phyloP scores from a whole-genome alignment of 2,113 vertebrate species.

The Apus apus region DNA sequence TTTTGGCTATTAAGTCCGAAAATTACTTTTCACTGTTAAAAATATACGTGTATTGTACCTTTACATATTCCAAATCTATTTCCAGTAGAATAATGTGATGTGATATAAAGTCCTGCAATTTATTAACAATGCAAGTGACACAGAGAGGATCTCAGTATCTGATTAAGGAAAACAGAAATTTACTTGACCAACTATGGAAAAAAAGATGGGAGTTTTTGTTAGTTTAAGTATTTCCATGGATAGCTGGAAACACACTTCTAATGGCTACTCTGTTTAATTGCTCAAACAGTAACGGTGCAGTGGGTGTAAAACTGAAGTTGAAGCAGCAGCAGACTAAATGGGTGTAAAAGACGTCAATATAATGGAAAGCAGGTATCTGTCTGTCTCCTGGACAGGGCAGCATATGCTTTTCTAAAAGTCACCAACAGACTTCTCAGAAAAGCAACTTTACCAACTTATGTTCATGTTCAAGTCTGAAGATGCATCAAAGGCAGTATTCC shows the following conservation, averaged over 20 bases:
- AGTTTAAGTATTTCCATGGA: conserved; percentile 9
- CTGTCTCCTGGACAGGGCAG: not conserved
- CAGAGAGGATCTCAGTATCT: conserved; percentile 38
- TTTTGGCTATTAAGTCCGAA: conserved; percentile 67
- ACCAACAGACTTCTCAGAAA: not conserved
- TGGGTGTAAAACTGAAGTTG: not conserved
- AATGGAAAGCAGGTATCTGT: not conserved
- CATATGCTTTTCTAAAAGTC: not conserved
- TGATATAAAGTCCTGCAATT: conserved; percentile 25
- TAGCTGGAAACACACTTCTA: conserved; percentile 9
- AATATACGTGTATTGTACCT: conserved; percentile 43
- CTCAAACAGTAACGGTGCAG: not conserved
- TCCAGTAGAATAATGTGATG: not conserved
- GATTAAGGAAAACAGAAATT: conserved; percentile 14
- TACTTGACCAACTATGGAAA: not conserved
- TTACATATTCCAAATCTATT: conserved; percentile 54
- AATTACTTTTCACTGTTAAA: conserved; percentile 70
- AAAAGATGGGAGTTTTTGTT: not conserved
- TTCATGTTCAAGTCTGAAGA: not conserved
- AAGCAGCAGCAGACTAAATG: not conserved
- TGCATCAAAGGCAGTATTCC: not conserved
- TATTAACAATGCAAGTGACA: conserved; percentile 44
- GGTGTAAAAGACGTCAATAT: not conserved
- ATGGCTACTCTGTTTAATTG: not conserved
- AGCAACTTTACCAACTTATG: not conserved